Percentiles rank a stretch among this genome's conserved stretches.
phyloP scores from a whole-genome alignment of 2,113 vertebrate genomes.

The Riparia riparia region DNA sequence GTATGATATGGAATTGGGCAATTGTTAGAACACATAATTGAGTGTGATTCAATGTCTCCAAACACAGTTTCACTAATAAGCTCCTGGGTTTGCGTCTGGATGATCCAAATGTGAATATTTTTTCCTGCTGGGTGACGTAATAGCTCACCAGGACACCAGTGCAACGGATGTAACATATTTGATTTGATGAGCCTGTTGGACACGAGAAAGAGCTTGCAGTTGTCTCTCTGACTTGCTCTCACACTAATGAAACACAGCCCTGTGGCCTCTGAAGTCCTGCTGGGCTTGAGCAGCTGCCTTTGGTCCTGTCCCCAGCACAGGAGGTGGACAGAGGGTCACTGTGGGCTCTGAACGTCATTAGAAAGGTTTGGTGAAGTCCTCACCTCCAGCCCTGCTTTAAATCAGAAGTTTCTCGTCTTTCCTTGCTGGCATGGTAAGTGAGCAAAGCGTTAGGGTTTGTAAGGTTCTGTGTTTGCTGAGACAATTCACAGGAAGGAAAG shows the following conservation, averaged over 20 bases:
- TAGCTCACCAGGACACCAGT: constrained; percentile 33
- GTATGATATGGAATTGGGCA: not conserved
- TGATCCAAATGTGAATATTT: constrained; percentile 56
- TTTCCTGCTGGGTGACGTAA: constrained; percentile 43
- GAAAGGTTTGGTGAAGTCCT: not conserved
- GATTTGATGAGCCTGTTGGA: constrained; percentile 43
- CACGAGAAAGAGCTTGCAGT: not conserved
- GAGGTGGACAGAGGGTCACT: not conserved
- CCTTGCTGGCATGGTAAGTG: not conserved
- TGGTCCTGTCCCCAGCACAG: not conserved
- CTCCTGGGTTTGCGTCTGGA: constrained; percentile 43
- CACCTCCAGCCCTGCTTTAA: not conserved
- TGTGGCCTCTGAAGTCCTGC: not conserved
- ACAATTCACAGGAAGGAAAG: not conserved
- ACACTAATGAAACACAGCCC: constrained; percentile 36
- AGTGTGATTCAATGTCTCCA: constrained; percentile 5
- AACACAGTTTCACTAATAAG: not conserved
- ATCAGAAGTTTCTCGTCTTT: not conserved
- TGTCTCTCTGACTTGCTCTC: not conserved
- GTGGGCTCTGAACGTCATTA: not conserved
- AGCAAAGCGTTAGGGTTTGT: not conserved
- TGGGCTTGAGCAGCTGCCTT: not conserved
- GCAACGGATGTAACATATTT: constrained; percentile 48
- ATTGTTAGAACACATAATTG: not conserved
- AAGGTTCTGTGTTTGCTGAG: not conserved